Percentiles rank a stretch among this genome's conserved stretches.
Evolutionary conservation across 2,888 invertebrate genomes (phyloP).

Genomic region (Disparrhopalites patrizii): DNA sequence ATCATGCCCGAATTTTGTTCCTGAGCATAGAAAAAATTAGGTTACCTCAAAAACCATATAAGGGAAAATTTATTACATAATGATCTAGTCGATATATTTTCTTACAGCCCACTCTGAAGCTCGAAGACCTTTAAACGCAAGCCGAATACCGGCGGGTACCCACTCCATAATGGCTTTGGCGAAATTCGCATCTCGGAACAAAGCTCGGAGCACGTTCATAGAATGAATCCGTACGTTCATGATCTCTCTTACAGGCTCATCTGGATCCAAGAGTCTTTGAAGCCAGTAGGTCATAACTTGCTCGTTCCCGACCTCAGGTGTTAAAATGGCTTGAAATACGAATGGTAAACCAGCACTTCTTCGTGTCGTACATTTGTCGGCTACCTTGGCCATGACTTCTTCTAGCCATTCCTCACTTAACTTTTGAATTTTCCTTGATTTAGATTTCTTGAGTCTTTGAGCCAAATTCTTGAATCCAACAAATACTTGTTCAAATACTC

Average conservation of each 20-base stretch:
- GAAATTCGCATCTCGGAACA: slow-evolving; percentile 72
- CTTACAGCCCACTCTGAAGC: slow-evolving; percentile 73
- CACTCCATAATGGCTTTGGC: slow-evolving; percentile 65
- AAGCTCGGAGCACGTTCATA: slow-evolving; percentile 77
- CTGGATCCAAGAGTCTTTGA: slow-evolving; percentile 30
- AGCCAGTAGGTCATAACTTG: slow-evolving; percentile 37
- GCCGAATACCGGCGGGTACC: slow-evolving; percentile 65
- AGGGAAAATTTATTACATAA: neutral
- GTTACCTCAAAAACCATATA: neutral
- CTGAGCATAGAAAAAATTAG: slow-evolving; percentile 53
- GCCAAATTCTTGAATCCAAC: slow-evolving; percentile 79
- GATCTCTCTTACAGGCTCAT: slow-evolving; percentile 13
- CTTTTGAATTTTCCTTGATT: slow-evolving; percentile 54
- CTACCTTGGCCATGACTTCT: slow-evolving; percentile 49
- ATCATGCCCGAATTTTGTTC: slow-evolving; percentile 82
- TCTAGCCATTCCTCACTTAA: slow-evolving; percentile 65
- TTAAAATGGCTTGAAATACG: slow-evolving; percentile 63
- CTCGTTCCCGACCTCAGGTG: slow-evolving; percentile 37
- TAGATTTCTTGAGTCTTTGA: slow-evolving; percentile 61
- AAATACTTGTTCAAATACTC: slow-evolving; percentile 95
- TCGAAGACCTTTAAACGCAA: slow-evolving; percentile 70
- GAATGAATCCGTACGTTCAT: slow-evolving; percentile 68
- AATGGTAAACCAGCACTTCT: slow-evolving; percentile 93
- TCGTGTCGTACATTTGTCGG: slow-evolving; percentile 68
- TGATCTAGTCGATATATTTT: too few species aligned